Evolutionary conservation across 2,113 vertebrate species (phyloP).

Genomic region (Jacana jacana): DNA sequence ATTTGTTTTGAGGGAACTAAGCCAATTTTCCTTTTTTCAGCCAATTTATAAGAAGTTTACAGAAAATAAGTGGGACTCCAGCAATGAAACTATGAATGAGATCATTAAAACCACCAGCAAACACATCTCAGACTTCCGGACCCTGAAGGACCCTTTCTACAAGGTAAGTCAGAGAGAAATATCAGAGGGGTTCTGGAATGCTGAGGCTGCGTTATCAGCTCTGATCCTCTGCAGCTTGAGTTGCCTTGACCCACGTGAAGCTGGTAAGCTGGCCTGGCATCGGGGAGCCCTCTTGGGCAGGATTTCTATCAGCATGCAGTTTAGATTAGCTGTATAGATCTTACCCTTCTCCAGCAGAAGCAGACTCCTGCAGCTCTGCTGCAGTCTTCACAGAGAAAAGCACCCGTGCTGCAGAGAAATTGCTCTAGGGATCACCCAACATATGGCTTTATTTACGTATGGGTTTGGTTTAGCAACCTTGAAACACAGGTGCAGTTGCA

Average conservation of each 20-base stretch:
- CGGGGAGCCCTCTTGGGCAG: background rate
- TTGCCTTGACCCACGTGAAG: background rate
- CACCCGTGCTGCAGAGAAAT: background rate
- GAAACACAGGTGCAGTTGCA: background rate
- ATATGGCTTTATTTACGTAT: background rate
- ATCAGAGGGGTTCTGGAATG: background rate
- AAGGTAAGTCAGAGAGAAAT: constrained; percentile 64
- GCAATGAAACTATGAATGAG: constrained; percentile 62
- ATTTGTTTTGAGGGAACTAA: background rate
- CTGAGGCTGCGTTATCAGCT: background rate
- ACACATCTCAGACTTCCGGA: constrained; percentile 61
- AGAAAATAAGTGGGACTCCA: constrained; percentile 76
- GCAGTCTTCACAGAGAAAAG: background rate
- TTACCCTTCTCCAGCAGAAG: background rate
- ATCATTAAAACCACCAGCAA: constrained; percentile 68
- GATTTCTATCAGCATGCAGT: background rate
- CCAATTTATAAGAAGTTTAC: constrained; percentile 75
- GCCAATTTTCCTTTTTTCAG: constrained; percentile 61
- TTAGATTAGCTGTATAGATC: background rate
- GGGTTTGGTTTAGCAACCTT: background rate
- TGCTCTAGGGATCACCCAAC: background rate
- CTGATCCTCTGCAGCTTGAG: background rate
- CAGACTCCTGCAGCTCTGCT: background rate
- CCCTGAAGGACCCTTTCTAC: constrained; percentile 73
- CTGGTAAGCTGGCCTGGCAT: background rate